phyloP scores from a whole-genome alignment of 2,797 vertebrate species.

The Chelmon rostratus region DNA sequence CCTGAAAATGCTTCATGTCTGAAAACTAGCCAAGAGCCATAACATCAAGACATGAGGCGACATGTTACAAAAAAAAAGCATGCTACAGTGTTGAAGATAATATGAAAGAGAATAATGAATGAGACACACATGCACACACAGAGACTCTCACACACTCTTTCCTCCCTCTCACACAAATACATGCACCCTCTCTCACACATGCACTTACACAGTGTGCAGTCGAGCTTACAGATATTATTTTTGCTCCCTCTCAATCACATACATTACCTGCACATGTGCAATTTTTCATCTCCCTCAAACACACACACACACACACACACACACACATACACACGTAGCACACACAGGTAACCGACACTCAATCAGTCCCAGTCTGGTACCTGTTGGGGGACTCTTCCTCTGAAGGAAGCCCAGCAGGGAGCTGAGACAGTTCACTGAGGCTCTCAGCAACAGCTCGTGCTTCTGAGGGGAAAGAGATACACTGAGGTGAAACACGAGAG shows the following conservation, averaged over 20 bases:
- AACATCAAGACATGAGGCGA: constrained; percentile 7
- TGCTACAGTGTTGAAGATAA: not conserved
- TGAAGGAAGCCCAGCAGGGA: constrained; percentile 90
- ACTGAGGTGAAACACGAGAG: constrained; percentile 7
- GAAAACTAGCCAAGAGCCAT: constrained; percentile 4
- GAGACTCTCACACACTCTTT: not conserved
- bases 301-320: no score
- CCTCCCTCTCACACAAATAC: no score
- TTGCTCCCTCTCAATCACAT: not conserved
- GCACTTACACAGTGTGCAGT: not conserved
- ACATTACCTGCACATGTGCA: not conserved
- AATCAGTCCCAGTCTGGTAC: constrained; percentile 78
- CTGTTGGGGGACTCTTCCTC: constrained; percentile 83
- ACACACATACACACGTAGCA: no score
- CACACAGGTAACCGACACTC: constrained; percentile 10
- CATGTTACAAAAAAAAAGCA: not conserved
- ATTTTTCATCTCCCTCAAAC: no score
- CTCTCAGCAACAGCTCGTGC: constrained; percentile 88
- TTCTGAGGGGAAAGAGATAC: constrained; percentile 83
- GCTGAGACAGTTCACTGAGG: constrained; percentile 89
- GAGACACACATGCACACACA: constrained; percentile 2
- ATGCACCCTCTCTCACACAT: not conserved
- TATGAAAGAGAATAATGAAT: not conserved
- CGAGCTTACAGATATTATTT: constrained; percentile 3
- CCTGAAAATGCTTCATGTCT: constrained; percentile 8